phyloP scores from a whole-genome alignment of 2,888 invertebrate genomes.

The Lasioglossum vierecki region DNA sequence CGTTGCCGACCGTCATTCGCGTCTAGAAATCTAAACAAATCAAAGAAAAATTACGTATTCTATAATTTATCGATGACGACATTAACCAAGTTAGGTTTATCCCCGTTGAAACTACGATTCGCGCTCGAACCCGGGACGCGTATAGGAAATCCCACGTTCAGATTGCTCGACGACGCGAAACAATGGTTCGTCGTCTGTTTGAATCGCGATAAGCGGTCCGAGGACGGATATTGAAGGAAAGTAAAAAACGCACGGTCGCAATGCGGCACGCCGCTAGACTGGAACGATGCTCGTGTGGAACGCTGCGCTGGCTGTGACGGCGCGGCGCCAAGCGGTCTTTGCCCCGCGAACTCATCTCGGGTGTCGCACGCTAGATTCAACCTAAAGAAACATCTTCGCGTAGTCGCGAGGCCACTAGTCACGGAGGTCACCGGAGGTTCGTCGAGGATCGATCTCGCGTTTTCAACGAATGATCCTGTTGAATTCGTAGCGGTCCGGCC shows the following conservation, averaged over 20 bases:
- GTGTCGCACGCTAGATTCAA: neutral
- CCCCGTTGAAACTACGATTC: neutral
- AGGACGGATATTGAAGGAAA: neutral
- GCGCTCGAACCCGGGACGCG: neutral
- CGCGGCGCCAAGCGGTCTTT: conserved; percentile 26
- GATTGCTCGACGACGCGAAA: neutral
- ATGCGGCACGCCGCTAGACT: conserved; percentile 18
- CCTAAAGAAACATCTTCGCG: neutral
- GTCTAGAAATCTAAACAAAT: neutral
- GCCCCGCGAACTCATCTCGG: conserved; percentile 14
- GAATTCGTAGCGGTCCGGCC: conserved; percentile 88
- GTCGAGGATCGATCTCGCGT: neutral
- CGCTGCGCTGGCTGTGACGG: conserved; percentile 17
- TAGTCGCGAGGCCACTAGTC: neutral
- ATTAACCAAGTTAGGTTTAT: too few relatives aligned
- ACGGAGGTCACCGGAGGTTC: neutral
- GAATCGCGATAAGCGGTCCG: neutral
- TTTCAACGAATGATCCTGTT: conserved; percentile 2
- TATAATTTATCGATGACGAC: neutral
- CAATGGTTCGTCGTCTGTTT: neutral
- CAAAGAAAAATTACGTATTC: neutral
- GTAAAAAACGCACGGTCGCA: conserved; percentile 27
- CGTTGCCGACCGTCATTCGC: neutral
- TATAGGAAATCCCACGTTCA: neutral
- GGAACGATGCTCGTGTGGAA: conserved; percentile 18